Evolutionary conservation across 2,797 vertebrate genomes (phyloP), one percentile per base, ranked within the genome.

Genomic region (Vultur gryphus): DNA sequence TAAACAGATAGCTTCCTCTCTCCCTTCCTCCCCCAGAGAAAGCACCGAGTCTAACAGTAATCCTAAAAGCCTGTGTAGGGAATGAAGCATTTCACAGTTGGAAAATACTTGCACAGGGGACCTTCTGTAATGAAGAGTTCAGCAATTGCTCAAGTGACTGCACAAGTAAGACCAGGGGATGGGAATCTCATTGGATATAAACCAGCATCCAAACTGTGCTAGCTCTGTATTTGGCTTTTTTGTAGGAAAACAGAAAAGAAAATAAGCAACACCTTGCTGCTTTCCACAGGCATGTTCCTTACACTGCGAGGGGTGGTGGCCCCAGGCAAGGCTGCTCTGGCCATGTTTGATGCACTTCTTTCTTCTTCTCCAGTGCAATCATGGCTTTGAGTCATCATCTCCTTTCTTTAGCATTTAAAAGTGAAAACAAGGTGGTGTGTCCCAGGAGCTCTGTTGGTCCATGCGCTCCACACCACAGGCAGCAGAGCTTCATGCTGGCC

Each of bases 1-100:
- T 67, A 91, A 95, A 95, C 84, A 93, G 77, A 87, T 18, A 6
- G 2, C 64, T 96, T 93, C 91, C 87, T 86, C 79, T 75, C 89
- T 79, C 35, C 26, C 62, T 88, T 88, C 80, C 58, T 93, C 82
- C 73, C 37, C 43, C 26, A 41, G 62, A 89, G 84, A 90, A 92
- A 73, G 77, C 46, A 49, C 7, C 2, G 16, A 87, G 13, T 76
- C 72, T 61, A 57, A 39, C 46, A 75, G 80, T 28, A 71, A 86
- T 46, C 72, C 48, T 76, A 69, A 92, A 73, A 70, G 37, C 71
- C 37, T 62, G 14, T 62, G 54, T 13, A 84, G 33, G 51, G 77
- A 83, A 46, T 26, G 46, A 89, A 90, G 62, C 23, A 29, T 72
- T 84, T 84, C 33, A 23, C n/a, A 70, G 39, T 6, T 57, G 70